Conservation (phyloP, 1,140 invertebrate genomes). For the Saccostrea echinata region DNA sequence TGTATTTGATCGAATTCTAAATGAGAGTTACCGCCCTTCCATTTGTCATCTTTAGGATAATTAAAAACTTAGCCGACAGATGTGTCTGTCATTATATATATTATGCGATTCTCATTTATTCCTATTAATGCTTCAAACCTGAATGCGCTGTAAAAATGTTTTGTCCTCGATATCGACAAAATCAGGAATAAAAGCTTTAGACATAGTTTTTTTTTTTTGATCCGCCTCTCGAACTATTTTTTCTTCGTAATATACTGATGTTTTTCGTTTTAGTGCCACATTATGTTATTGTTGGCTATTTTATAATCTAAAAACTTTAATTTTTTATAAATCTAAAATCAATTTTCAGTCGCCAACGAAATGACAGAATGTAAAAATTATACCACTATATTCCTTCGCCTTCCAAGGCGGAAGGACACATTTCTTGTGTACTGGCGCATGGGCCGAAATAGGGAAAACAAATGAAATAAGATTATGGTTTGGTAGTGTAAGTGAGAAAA, state of each 20-base stretch:
- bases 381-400: background rate
- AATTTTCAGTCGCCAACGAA: background rate
- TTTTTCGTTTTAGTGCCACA: background rate
- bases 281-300: no score
- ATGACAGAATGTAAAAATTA: background rate
- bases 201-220: background rate
- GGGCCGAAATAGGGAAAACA: slow-evolving; percentile 33
- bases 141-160: no score
- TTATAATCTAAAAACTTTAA: no score
- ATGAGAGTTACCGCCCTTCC: background rate
- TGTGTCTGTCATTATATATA: no score
- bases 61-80: no score
- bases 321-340: background rate
- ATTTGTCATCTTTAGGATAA: no score
- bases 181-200: background rate
- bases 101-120: no score
- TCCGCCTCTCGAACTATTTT: slow-evolving; percentile 6
- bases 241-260: background rate
- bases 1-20: background rate
- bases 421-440: slow-evolving; percentile 1
- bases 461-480: slow-evolving; percentile 16
- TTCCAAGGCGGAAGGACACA: background rate
- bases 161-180: background rate
- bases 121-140: no score
- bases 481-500: background rate